Evolutionary conservation across 2,113 vertebrate genomes (phyloP).

Genomic region (Holacanthus passer): DNA sequence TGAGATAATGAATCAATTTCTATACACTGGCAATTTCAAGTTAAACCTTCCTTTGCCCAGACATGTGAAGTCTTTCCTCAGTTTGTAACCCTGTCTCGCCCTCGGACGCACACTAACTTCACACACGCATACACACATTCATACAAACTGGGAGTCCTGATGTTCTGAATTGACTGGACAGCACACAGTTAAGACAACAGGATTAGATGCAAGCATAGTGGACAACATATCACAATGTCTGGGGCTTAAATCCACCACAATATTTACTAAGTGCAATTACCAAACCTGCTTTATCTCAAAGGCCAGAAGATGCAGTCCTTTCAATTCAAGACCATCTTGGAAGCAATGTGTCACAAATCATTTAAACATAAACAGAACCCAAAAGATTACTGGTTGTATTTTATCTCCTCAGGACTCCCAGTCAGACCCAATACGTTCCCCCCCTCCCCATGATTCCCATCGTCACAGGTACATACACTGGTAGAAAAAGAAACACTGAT

Average conservation of each 20-base stretch:
- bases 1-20: constrained; percentile 82
- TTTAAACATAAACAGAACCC: constrained; percentile 40
- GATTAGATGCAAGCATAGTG: constrained; percentile 44
- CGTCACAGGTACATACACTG: constrained; percentile 65
- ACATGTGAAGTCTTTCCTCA: constrained; percentile 62
- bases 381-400: constrained; percentile 20
- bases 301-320: constrained; percentile 49
- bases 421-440: constrained; percentile 24
- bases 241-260: constrained; percentile 34
- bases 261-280: constrained; percentile 54
- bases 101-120: constrained; percentile 44
- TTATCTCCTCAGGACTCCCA: constrained; percentile 55
- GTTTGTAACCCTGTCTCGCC: constrained; percentile 78
- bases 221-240: constrained; percentile 35
- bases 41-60: constrained; percentile 79
- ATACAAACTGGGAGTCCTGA: constrained; percentile 69
- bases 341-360: constrained; percentile 44
- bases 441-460: constrained; percentile 33
- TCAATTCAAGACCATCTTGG: constrained; percentile 44
- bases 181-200: constrained; percentile 61
- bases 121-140: constrained; percentile 53
- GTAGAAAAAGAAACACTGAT: constrained; percentile 77
- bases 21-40: constrained; percentile 86
- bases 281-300: constrained; percentile 50
- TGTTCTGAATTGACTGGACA: constrained; percentile 60